Conservation (phyloP, 2,113 vertebrate species). For the Dicerorhinus sumatrensis region DNA sequence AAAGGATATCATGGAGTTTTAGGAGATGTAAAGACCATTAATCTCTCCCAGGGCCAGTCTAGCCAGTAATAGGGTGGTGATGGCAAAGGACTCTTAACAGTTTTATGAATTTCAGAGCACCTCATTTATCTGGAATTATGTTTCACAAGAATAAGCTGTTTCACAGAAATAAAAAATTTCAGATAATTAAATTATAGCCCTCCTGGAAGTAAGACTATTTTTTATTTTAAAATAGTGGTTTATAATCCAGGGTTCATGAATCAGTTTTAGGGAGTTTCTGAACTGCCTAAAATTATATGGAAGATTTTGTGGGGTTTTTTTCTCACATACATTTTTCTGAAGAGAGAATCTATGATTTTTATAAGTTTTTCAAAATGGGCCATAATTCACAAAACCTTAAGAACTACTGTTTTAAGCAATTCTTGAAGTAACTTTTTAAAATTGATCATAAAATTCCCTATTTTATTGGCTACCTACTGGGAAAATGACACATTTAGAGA, state of each 20-base stretch:
- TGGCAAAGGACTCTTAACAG: not conserved
- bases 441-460: not conserved
- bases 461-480: slow-evolving; percentile 7
- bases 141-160: slow-evolving; percentile 38
- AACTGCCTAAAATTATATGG: not conserved
- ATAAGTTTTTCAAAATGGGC: not conserved
- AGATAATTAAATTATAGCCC: slow-evolving; percentile 12
- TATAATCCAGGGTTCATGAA: not conserved
- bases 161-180: not conserved
- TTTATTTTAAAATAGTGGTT: slow-evolving; percentile 32
- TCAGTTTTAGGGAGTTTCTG: not conserved
- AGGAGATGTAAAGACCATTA: not conserved
- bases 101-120: not conserved
- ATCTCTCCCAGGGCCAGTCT: not conserved
- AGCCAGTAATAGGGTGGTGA: not conserved
- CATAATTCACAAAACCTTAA: not conserved
- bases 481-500: not conserved
- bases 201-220: not conserved
- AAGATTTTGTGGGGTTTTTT: not conserved
- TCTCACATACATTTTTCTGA: not conserved
- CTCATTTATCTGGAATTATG: slow-evolving; percentile 41
- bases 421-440: not conserved
- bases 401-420: slow-evolving; percentile 5
- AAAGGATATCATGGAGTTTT: not conserved
- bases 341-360: not conserved